phyloP scores from a whole-genome alignment of 2,113 vertebrate genomes.

The Microtus pennsylvanicus region DNA sequence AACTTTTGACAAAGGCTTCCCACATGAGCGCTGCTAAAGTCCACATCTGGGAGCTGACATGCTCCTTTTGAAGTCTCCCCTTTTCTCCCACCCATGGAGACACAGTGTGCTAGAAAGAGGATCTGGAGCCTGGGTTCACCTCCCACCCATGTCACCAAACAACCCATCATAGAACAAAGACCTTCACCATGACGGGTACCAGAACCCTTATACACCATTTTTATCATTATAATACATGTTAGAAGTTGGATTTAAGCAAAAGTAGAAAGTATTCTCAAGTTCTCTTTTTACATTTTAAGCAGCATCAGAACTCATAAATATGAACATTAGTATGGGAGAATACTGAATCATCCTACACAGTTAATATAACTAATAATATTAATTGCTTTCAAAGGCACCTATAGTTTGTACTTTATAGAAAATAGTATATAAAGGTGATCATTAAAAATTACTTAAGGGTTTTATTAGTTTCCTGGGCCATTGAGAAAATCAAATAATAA shows the following conservation, averaged over 20 bases:
- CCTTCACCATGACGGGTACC: neutral
- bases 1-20: neutral
- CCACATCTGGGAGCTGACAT: neutral
- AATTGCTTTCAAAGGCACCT: neutral
- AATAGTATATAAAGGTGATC: neutral
- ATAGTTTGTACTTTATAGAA: neutral
- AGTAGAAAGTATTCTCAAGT: neutral
- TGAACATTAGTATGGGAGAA: neutral
- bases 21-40: neutral
- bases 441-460: neutral
- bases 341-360: neutral
- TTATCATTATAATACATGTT: neutral
- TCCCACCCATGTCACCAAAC: neutral
- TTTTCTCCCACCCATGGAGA: neutral
- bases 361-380: neutral
- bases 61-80: neutral
- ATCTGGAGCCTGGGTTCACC: neutral
- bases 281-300: constrained; percentile 6
- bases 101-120: too few relatives aligned
- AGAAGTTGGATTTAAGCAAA: neutral
- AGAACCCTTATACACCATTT: neutral
- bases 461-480: neutral
- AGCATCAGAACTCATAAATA: neutral
- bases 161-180: neutral
- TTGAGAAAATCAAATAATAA: constrained; percentile 5